Percentiles rank a stretch among this genome's conserved stretches.
phyloP scores from a whole-genome alignment of 2,888 invertebrate species.

The Tetropium fuscum region DNA sequence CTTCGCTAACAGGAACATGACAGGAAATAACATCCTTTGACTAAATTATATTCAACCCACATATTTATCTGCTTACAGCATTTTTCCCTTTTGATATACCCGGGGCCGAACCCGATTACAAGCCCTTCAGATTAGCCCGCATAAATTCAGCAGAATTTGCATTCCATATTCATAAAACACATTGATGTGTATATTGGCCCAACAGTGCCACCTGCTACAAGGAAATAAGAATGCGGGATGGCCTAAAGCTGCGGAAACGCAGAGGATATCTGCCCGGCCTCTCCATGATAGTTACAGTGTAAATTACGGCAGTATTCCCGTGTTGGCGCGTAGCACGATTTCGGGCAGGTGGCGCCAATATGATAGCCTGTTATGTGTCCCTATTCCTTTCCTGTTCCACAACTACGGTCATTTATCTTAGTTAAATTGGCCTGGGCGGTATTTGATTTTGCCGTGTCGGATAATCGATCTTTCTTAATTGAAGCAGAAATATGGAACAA shows the following conservation, averaged over 20 bases:
- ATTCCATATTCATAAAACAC: slow-evolving; percentile 20
- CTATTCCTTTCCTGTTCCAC: slow-evolving; percentile 8
- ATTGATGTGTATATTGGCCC: slow-evolving; percentile 4
- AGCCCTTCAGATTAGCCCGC: neutral
- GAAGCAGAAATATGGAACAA: slow-evolving; percentile 27
- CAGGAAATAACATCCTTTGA: neutral
- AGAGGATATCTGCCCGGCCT: neutral
- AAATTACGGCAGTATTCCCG: slow-evolving; percentile 5
- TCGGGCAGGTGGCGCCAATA: slow-evolving; percentile 17
- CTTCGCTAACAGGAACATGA: too few relatives aligned
- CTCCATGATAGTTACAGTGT: slow-evolving; percentile 5
- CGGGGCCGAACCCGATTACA: neutral
- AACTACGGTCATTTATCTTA: slow-evolving; percentile 24
- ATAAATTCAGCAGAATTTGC: slow-evolving; percentile 14
- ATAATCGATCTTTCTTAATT: slow-evolving; percentile 30
- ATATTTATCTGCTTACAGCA: neutral
- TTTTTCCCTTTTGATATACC: neutral
- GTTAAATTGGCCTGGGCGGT: slow-evolving; percentile 23
- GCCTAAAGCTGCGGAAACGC: neutral
- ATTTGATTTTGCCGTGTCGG: slow-evolving; percentile 24
- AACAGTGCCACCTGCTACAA: slow-evolving; percentile 7
- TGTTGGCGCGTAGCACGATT: slow-evolving; percentile 16
- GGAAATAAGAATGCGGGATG: slow-evolving; percentile 10
- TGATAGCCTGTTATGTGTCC: slow-evolving; percentile 20
- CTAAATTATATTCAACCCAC: neutral